These are phyloP conservation scores for Lepus americanus DNA, from an alignment of 2,113 vertebrate genomes.

Conservation along the genomic window DNA sequence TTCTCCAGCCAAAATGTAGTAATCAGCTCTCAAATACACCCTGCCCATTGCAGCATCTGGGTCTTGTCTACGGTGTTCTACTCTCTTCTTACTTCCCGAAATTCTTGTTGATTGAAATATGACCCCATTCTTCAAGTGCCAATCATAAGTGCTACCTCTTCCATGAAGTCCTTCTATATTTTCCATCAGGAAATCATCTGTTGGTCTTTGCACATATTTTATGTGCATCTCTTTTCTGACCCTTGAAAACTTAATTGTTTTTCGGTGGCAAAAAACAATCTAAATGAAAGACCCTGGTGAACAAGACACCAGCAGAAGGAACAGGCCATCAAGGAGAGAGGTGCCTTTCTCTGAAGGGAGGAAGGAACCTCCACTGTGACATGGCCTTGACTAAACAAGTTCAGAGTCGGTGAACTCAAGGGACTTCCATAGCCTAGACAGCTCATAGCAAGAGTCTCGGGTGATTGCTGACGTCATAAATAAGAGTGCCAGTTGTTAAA, in stretches of 20 bases:
- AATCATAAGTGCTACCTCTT: neutral
- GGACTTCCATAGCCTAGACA: too few relatives aligned
- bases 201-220: neutral
- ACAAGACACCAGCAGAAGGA: too few relatives aligned
- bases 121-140: neutral
- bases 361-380: too few relatives aligned
- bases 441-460: too few relatives aligned
- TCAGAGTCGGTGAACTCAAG: too few relatives aligned
- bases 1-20: constrained; percentile 46
- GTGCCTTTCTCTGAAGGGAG: too few relatives aligned
- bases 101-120: constrained; percentile 9
- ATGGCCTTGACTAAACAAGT: too few relatives aligned
- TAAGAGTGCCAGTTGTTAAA: too few relatives aligned
- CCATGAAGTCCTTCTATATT: constrained; percentile 18
- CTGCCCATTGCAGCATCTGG: constrained; percentile 29
- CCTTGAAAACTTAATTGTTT: neutral
- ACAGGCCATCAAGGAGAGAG: too few relatives aligned
- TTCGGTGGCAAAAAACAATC: too few relatives aligned
- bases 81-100: neutral
- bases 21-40: neutral
- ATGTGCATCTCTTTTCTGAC: neutral
- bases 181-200: constrained; percentile 37
- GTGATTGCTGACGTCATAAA: too few relatives aligned
- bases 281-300: too few relatives aligned
- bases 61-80: neutral